Percentiles rank a stretch among this genome's conserved stretches.
Evolutionary conservation across 2,113 vertebrate species (phyloP).

Genomic region (Euleptes europaea): DNA sequence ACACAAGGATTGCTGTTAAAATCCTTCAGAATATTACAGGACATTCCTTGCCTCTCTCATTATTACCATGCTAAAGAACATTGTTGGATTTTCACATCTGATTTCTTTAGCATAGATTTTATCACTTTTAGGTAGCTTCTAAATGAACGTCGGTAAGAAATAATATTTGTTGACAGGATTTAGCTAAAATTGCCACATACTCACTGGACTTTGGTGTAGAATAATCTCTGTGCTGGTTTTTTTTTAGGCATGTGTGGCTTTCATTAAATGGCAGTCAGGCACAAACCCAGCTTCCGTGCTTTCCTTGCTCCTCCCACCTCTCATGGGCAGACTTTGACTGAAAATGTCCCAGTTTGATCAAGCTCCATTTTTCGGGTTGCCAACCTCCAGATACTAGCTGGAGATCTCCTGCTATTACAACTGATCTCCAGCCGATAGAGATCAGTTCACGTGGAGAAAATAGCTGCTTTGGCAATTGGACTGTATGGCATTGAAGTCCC

Average conservation of each 20-base stretch:
- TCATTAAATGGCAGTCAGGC: no score
- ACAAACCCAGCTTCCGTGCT: no score
- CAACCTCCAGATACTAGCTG: no score
- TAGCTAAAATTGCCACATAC: not conserved
- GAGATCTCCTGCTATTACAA: no score
- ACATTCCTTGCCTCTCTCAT: slow-evolving; percentile 40
- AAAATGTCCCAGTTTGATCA: no score
- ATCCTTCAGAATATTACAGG: slow-evolving; percentile 46
- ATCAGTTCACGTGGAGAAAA: no score
- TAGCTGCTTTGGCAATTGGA: no score
- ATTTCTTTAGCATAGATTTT: slow-evolving; percentile 31
- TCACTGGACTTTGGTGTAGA: not conserved
- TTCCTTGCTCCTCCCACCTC: no score
- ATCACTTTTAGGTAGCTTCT: not conserved
- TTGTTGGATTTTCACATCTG: slow-evolving; percentile 20
- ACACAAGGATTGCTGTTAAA: not conserved
- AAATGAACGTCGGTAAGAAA: slow-evolving; percentile 27
- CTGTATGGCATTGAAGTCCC: no score
- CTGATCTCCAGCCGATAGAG: no score
- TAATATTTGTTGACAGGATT: not conserved
- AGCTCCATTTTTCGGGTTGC: no score
- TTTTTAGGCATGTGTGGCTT: not conserved
- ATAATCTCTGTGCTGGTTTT: not conserved
- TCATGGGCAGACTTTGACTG: no score
- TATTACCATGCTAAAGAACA: slow-evolving; percentile 36